Conservation (phyloP, 2,888 invertebrate genomes). For the Sarcophaga caerulescens region DNA sequence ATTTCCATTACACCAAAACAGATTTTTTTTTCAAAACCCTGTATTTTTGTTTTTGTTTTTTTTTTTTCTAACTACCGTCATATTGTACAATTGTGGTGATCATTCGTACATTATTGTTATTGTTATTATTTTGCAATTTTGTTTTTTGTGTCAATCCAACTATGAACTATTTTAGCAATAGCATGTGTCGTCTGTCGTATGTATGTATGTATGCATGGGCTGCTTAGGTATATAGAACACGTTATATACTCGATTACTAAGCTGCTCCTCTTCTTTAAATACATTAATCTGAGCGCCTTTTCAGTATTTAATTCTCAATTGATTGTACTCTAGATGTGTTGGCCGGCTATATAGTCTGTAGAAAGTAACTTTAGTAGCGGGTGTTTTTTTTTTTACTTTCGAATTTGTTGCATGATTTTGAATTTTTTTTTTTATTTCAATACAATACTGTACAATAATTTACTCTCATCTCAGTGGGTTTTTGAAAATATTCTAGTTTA, state of each 20-base stretch:
- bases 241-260: slow-evolving; percentile 6
- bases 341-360: slow-evolving; percentile 12
- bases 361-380: slow-evolving; percentile 40
- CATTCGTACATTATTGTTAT: neutral
- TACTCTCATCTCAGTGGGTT: slow-evolving; percentile 41
- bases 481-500: slow-evolving; percentile 44
- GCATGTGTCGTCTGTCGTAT: slow-evolving; percentile 6
- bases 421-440: neutral
- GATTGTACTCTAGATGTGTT: slow-evolving; percentile 11
- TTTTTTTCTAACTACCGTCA: slow-evolving; percentile 9
- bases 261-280: neutral
- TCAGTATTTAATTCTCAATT: neutral
- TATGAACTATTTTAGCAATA: slow-evolving; percentile 16
- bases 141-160: neutral
- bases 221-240: neutral
- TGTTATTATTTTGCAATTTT: slow-evolving; percentile 13
- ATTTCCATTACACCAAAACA: neutral
- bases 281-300: neutral
- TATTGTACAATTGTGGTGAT: slow-evolving; percentile 35
- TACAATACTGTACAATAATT: slow-evolving; percentile 3
- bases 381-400: slow-evolving; percentile 21
- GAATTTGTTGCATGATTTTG: neutral
- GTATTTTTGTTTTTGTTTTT: slow-evolving; percentile 8
- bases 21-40: slow-evolving; percentile 19
- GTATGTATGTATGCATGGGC: neutral